Evolutionary conservation across 1,140 invertebrate species (phyloP), one percentile per base, ranked within the genome.

Genomic region (Onthophagus taurus): DNA sequence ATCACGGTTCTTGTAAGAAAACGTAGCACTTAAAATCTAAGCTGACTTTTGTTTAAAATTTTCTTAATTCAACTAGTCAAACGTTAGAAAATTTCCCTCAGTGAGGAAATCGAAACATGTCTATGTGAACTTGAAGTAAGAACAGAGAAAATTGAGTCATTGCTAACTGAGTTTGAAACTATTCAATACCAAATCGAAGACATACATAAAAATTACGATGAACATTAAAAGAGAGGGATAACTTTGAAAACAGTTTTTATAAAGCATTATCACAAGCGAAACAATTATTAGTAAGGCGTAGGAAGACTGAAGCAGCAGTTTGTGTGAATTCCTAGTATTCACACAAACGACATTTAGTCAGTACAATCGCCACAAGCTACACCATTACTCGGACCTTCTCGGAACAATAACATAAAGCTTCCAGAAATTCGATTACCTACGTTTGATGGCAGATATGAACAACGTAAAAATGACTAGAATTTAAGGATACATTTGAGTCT

Each of bases 391-490:
- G 17, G 34, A 18, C 13, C 16, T 17, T 9, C 18, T 14, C 8
- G n/a, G n/a, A 20, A 19, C 9, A 31, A 21, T 19, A n/a, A 37
- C n/a, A 42, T 57, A 6, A 54, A 57, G 42, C 39, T 59, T 17
- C n/a, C n/a, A n/a, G n/a, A 34, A 30, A 49, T 60, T 20, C 24
- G 43, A 23, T 50, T 59, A 30, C 53, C 51, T 12, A 44, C 48
- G 19, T 61, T 61, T 39, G 42, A 50, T 26, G 60, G 58, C 1
- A 36, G 43, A 37, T 57, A 45, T 30, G 37, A n/a, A n/a, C n/a
- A n/a, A n/a, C n/a, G n/a, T n/a, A 53, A 29, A 36, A 51, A 18
- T 63, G 58, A 59, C 19, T 54, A 18, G 45, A 53, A 23, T 63
- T 60, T 45, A 45, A 48, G 21, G 55, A 58, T 44, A 58, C 49